Conservation (phyloP, 2,113 vertebrate genomes). For the Ceratotherium simum region DNA sequence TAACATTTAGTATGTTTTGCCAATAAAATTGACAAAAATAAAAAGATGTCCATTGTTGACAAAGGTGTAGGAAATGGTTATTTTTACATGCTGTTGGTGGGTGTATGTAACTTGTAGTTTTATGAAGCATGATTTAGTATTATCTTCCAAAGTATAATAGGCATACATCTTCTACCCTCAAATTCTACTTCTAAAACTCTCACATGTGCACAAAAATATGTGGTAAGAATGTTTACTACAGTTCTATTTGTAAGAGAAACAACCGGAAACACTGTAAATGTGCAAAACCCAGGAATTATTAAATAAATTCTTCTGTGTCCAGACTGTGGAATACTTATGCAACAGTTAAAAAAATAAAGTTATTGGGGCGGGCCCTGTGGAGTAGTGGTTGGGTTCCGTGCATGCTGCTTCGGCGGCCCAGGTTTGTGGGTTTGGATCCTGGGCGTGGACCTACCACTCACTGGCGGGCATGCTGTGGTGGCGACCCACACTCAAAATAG, state of each 20-base stretch:
- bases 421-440: no score
- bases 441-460: no score
- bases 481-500: no score
- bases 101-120: not conserved
- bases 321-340: not conserved
- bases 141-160: not conserved
- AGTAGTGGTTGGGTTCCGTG: no score
- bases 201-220: not conserved
- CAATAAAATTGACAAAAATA: not conserved
- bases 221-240: not conserved
- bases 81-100: not conserved
- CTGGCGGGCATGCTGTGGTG: no score
- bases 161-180: not conserved
- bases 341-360: not conserved
- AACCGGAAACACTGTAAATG: not conserved
- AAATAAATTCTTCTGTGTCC: not conserved
- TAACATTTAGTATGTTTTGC: not conserved
- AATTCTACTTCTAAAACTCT: not conserved
- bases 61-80: not conserved
- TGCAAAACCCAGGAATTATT: not conserved
- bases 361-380: no score
- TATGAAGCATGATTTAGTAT: not conserved
- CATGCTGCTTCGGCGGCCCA: no score
- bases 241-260: not conserved
- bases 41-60: not conserved